A percentile compares a stretch with the other conserved stretches of the same genome.
These are phyloP conservation scores for Catalaphyllia jardinei DNA, from an alignment of 64 coral and sea anemone species.

Conservation along the genomic window DNA sequence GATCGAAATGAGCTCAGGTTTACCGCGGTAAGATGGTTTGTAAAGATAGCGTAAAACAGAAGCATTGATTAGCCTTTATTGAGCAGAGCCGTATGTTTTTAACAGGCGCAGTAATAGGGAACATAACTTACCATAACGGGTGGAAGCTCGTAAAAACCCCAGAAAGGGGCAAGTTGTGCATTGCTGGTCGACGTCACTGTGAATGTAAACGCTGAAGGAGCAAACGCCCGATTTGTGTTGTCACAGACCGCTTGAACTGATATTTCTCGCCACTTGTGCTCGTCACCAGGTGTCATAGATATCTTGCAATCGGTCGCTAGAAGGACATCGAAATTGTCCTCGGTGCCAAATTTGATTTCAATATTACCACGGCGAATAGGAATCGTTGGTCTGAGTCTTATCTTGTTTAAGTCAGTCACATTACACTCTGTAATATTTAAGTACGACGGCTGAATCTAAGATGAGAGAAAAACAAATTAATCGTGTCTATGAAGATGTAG, in stretches of 20 bases:
- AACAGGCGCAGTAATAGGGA: neutral
- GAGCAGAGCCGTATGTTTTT: too few relatives aligned
- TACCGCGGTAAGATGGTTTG: too few relatives aligned
- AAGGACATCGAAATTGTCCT: neutral
- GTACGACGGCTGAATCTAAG: conserved; percentile 19
- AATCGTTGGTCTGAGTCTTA: conserved; percentile 46
- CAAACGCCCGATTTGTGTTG: neutral
- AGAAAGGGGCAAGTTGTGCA: neutral
- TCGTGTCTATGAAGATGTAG: too few relatives aligned
- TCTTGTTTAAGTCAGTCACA: neutral
- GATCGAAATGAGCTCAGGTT: too few relatives aligned
- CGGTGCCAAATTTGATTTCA: neutral
- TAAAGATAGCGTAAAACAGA: too few relatives aligned
- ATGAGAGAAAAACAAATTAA: neutral
- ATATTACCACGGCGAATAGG: neutral
- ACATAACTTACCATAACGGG: neutral
- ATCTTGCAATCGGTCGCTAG: neutral
- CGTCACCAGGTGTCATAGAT: neutral
- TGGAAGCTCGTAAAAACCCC: neutral
- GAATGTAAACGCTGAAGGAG: conserved; percentile 6
- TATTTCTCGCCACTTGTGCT: neutral
- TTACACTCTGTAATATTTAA: conserved; percentile 30
- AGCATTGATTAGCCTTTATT: too few relatives aligned
- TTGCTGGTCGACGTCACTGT: neutral
- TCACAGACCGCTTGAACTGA: conserved; percentile 27